A percentile compares a stretch with the other conserved stretches of the same genome.
phyloP scores from a whole-genome alignment of 2,113 vertebrate genomes.

The Semnopithecus entellus region DNA sequence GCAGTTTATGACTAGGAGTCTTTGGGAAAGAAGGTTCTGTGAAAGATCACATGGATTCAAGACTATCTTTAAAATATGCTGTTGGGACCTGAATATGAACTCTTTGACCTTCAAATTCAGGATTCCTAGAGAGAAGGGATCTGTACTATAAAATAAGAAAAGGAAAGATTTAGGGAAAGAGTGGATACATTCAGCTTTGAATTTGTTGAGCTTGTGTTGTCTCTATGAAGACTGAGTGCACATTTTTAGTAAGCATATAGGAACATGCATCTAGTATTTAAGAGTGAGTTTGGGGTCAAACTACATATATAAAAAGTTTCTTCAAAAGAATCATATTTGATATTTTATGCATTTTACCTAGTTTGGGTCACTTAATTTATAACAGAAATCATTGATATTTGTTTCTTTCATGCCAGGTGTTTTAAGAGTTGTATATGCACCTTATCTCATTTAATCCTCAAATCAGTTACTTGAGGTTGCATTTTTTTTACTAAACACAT shows the following conservation, averaged over 20 bases:
- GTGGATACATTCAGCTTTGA: background rate
- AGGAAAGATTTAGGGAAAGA: background rate
- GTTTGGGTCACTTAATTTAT: background rate
- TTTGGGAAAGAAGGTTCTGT: background rate
- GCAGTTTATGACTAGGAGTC: background rate
- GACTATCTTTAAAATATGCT: background rate
- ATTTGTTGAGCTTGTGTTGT: background rate
- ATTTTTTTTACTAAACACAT: background rate
- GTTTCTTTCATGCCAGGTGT: background rate
- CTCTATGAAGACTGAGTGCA: background rate
- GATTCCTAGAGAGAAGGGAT: background rate
- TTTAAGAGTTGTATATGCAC: background rate
- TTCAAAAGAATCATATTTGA: background rate
- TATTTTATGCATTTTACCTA: background rate
- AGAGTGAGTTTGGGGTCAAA: background rate
- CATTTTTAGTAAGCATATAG: background rate
- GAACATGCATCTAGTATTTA: background rate
- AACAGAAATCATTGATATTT: background rate
- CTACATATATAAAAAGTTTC: background rate
- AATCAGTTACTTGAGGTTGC: background rate
- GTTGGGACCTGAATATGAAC: background rate
- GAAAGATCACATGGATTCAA: background rate
- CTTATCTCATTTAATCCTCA: background rate
- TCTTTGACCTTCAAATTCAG: background rate
- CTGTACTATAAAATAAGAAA: background rate